These are phyloP conservation scores for Pristionchus entomophagus DNA, from an alignment of 2,888 invertebrate genomes.

Conservation along the genomic window DNA sequence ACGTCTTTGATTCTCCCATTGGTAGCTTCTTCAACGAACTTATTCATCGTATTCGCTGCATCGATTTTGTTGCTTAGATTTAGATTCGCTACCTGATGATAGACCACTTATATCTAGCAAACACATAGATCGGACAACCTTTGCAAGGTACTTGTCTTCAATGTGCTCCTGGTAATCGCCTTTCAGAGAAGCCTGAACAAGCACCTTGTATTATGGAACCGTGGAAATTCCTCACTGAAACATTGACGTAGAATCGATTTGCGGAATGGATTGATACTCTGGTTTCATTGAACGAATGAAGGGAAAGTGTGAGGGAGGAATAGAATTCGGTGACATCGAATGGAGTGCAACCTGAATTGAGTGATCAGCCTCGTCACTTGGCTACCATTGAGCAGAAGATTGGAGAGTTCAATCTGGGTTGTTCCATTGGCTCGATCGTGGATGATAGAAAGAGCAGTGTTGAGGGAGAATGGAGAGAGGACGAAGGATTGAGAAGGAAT, in stretches of 20 bases:
- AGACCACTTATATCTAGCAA: neutral
- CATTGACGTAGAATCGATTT: neutral
- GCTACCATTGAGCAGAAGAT: neutral
- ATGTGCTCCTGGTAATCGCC: constrained; percentile 51
- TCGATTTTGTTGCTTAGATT: neutral
- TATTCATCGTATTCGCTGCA: constrained; percentile 82
- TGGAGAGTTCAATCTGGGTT: neutral
- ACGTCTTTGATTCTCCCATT: constrained; percentile 87
- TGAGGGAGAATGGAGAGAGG: too few species aligned
- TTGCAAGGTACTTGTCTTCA: constrained; percentile 53
- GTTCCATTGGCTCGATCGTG: neutral
- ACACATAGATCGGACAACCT: constrained; percentile 51
- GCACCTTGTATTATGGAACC: neutral
- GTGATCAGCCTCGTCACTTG: neutral
- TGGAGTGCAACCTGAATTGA: neutral
- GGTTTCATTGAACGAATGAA: neutral
- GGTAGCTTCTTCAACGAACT: constrained; percentile 88
- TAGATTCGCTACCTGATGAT: neutral
- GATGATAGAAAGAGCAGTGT: too few species aligned
- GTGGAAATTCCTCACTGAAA: constrained; percentile 4
- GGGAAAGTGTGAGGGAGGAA: neutral
- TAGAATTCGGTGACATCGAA: neutral
- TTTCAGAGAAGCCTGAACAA: constrained; percentile 47
- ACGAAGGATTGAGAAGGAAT: too few species aligned
- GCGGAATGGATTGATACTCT: neutral